A percentile compares a stretch with the other conserved stretches of the same genome.
Evolutionary conservation across 2,888 invertebrate species (phyloP).

Genomic region (Lasiommata megera): DNA sequence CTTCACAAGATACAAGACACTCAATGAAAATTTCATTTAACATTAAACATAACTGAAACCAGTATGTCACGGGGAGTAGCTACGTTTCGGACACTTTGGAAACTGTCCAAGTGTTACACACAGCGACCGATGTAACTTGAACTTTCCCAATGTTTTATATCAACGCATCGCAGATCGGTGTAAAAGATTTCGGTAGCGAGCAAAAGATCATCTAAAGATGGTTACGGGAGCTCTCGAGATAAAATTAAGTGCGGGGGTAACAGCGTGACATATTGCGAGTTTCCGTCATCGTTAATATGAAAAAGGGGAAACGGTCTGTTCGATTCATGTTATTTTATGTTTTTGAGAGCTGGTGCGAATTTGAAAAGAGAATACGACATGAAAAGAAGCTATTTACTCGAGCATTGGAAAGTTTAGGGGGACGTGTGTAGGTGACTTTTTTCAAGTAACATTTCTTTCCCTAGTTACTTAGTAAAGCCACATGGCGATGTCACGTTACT

Average conservation of each 20-base stretch:
- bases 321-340: conserved; percentile 18
- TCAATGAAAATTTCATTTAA: conserved; percentile 16
- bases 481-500: too few relatives aligned
- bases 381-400: conserved; percentile 11
- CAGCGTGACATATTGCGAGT: conserved; percentile 27
- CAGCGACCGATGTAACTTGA: conserved; percentile 41
- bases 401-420: not conserved
- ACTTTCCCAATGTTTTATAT: conserved; percentile 27
- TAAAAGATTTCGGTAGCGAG: conserved; percentile 4
- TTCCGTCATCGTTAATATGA: conserved; percentile 25
- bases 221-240: conserved; percentile 20
- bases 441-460: too few relatives aligned
- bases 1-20: not conserved
- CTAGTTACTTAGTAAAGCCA: too few relatives aligned
- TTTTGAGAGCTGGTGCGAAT: conserved; percentile 3
- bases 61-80: conserved; percentile 58
- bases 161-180: not conserved
- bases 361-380: conserved; percentile 8
- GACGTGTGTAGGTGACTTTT: too few relatives aligned
- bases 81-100: conserved; percentile 64
- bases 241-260: conserved; percentile 26
- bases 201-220: conserved; percentile 19
- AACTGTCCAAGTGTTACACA: conserved; percentile 56
- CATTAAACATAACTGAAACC: conserved; percentile 44
- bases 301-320: conserved; percentile 14